Base-by-base conservation (phyloP, 2,888 invertebrate genomes). In the Blomia tropicalis region DNA sequence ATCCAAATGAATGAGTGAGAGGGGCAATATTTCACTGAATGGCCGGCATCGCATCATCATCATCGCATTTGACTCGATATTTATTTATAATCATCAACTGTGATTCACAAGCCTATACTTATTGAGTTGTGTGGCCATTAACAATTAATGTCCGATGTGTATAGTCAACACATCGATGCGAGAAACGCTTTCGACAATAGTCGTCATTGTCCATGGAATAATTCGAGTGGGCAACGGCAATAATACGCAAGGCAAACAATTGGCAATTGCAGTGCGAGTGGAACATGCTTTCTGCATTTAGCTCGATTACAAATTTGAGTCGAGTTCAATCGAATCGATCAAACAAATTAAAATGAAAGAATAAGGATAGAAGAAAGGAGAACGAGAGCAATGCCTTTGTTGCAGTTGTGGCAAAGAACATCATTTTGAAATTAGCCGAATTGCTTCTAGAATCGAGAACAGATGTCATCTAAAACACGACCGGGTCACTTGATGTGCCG, bases 371-470 rank as follows among this genome's bases (percentile, higher is more conserved):
- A n/a, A n/a, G n/a, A n/a, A n/a, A n/a, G n/a, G n/a, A n/a, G n/a
- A n/a, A n/a, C n/a, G n/a, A n/a, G n/a, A n/a, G n/a, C n/a, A n/a
- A n/a, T 41, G 41, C 41, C 41, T 41, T 41, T 41, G 41, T n/a
- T 17, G n/a, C 41, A 47, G 7, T 47, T n/a, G n/a, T n/a, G n/a
- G n/a, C n/a, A n/a, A n/a, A 47, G 51, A 25, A 47, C 51, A 47
- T 47, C 51, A 19, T 47, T 47, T 47, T 47, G 7, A 47, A 47
- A 47, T 47, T 47, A 47, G 51, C 51, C 5, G n/a, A n/a, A 47
- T 47, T 47, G 51, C 51, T 47, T 47, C 27, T 19, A 27, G 23
- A 7, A 47, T 47, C 51, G 7, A 22, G 7, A 47, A 47, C 51
- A 47, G 27, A 47, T 47, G 51, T 47, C 51, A 47, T 47, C 51